Base-by-base conservation (phyloP, 2,888 invertebrate genomes). In the Callyntrura sp. region DNA sequence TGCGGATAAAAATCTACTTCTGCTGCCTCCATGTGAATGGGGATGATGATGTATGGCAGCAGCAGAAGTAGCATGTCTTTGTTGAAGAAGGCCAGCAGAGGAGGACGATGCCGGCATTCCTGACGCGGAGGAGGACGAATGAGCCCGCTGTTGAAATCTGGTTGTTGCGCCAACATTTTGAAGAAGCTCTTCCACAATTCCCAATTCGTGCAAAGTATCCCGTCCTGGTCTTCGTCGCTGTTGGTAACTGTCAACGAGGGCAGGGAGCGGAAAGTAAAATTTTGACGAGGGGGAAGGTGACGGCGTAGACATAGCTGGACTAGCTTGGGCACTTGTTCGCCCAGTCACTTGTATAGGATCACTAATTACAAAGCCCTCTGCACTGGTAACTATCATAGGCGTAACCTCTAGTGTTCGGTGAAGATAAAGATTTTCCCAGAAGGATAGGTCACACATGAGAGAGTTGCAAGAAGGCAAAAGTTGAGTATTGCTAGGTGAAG, bases 371-470 rank as follows among this genome's bases (percentile, higher is more conserved):
- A 78, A 14, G 11, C 73, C 79, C 23, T 62, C 70, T 1, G 78
- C 73, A 68, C 43, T 68, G 28, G 81, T 60, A 65, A 86, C 87
- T 57, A 84, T 90, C 48, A 88, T 88, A 6, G 90, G 83, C 9
- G 57, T 88, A 2, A 85, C 55, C 76, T 92, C 91, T 0, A 89
- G 55, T 0, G 90, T 91, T 20, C 92, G 55, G 73, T 91, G 85
- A n/a, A 92, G 81, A 70, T 92, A 93, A 6, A 93, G 73, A 12
- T 85, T 88, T 9, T 87, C 82, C 93, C 93, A 93, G 35, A 93
- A 89, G 5, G 88, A 43, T 6, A 93, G 79, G 88, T 93, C 91
- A 76, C 91, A 88, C 90, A 92, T 91, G 12, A 87, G 60, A 5
- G 91, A 82, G 57, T 91, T 92, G 60, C 91, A 92, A 25, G 76